These are phyloP conservation scores for Leptestheria dahalacensis DNA, from an alignment of 1,140 invertebrate genomes.

Conservation along the genomic window DNA sequence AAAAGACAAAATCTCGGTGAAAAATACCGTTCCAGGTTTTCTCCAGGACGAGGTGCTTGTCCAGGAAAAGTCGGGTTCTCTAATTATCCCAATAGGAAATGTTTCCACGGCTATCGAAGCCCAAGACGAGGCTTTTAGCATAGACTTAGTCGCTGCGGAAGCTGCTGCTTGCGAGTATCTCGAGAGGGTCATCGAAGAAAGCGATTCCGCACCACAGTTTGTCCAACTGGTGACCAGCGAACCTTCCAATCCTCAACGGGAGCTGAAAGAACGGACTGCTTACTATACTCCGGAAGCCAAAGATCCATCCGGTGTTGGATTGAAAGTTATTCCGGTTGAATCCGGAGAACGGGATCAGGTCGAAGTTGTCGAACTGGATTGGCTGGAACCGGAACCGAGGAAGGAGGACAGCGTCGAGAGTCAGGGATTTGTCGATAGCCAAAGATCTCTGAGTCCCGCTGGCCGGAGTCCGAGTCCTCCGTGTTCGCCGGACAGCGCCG, in stretches of 20 bases:
- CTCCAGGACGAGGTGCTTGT: background rate
- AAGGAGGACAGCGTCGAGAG: background rate
- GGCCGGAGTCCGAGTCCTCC: background rate
- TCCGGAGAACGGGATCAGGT: background rate
- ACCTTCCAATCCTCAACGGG: background rate
- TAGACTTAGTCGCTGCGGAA: background rate
- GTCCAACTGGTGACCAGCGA: background rate
- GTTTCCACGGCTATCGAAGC: background rate
- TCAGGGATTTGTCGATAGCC: slow-evolving; percentile 2
- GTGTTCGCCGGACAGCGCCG: background rate
- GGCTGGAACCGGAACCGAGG: background rate
- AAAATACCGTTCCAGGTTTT: background rate
- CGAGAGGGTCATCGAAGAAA: slow-evolving; percentile 8
- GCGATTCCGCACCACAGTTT: background rate
- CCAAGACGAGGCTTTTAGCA: no score
- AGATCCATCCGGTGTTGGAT: background rate
- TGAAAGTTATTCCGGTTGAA: background rate
- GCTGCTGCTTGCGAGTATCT: background rate
- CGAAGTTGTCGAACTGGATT: slow-evolving; percentile 8
- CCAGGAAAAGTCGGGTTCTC: background rate
- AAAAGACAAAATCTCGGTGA: background rate
- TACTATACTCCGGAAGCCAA: background rate
- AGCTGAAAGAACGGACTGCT: background rate
- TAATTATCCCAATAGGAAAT: background rate
- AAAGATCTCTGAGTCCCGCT: background rate